Conservation (phyloP, 1,140 invertebrate species). For the Anastatus disparis region DNA sequence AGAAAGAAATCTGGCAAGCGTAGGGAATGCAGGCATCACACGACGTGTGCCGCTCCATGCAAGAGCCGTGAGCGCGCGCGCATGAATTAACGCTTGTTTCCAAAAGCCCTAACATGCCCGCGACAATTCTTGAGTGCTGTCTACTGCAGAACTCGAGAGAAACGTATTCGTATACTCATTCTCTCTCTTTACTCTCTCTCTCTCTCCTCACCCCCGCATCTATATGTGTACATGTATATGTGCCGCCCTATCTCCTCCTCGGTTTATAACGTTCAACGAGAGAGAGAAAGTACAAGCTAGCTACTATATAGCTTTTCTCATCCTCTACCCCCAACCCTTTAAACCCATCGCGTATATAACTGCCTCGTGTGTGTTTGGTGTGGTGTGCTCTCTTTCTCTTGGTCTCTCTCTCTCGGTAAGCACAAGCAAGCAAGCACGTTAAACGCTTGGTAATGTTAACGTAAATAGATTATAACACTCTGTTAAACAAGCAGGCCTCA, state of each 20-base stretch:
- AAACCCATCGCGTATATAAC: slow-evolving; percentile 38
- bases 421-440: slow-evolving; percentile 63
- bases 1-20: slow-evolving; percentile 48
- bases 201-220: slow-evolving; percentile 39
- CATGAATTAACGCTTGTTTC: slow-evolving; percentile 66
- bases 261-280: slow-evolving; percentile 48
- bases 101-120: slow-evolving; percentile 65
- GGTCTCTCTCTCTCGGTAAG: neutral
- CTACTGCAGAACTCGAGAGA: slow-evolving; percentile 57
- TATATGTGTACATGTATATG: too few species aligned
- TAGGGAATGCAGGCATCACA: slow-evolving; percentile 45
- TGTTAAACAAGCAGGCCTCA: slow-evolving; percentile 66
- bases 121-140: slow-evolving; percentile 69
- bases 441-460: slow-evolving; percentile 69
- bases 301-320: too few species aligned
- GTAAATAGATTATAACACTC: slow-evolving; percentile 70
- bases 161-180: slow-evolving; percentile 35
- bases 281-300: slow-evolving; percentile 36
- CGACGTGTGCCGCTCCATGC: slow-evolving; percentile 45
- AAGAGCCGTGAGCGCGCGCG: slow-evolving; percentile 59
- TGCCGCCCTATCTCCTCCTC: slow-evolving; percentile 46
- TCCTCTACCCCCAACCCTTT: slow-evolving; percentile 25
- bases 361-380: slow-evolving; percentile 24
- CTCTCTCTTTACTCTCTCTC: slow-evolving; percentile 39
- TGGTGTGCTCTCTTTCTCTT: neutral